Evolutionary conservation across 2,797 vertebrate species (phyloP).

Genomic region (Eulemur rubriventer): DNA sequence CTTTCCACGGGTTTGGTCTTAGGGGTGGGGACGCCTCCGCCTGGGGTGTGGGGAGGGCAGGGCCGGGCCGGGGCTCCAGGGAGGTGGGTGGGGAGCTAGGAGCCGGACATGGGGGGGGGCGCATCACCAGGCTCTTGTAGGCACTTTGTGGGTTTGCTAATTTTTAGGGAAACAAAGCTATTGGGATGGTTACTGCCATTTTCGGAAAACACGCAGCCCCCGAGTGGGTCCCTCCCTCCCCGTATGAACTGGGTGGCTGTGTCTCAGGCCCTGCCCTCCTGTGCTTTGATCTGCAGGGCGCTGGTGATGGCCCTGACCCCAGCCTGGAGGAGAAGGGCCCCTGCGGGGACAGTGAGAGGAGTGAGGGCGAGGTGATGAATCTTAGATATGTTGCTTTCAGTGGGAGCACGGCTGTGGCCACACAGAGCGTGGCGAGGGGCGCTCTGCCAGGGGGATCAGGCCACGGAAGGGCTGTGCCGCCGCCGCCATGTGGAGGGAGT

Average conservation of each 20-base stretch:
- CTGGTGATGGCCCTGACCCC: neutral
- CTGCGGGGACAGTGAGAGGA: neutral
- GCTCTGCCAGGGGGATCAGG: too few species aligned
- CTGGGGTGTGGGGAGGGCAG: neutral
- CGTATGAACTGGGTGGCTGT: neutral
- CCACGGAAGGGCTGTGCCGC: too few species aligned
- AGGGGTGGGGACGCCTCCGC: neutral
- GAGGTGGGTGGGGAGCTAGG: neutral
- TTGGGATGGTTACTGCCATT: neutral
- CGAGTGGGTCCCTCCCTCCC: neutral
- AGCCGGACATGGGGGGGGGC: neutral
- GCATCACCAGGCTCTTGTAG: neutral
- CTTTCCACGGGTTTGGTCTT: neutral
- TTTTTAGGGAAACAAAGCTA: conserved; percentile 14
- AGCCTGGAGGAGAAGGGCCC: neutral
- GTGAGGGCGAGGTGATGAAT: too few species aligned
- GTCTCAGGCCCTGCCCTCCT: neutral
- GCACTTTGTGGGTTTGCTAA: neutral
- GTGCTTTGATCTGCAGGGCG: neutral
- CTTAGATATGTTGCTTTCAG: neutral
- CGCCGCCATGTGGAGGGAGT: fast-evolving
- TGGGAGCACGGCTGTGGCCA: neutral
- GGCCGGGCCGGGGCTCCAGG: neutral
- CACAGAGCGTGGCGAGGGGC: too few species aligned
- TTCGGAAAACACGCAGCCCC: neutral